phyloP scores from a whole-genome alignment of 2,113 vertebrate species.

The Pomatorhinus ruficollis region DNA sequence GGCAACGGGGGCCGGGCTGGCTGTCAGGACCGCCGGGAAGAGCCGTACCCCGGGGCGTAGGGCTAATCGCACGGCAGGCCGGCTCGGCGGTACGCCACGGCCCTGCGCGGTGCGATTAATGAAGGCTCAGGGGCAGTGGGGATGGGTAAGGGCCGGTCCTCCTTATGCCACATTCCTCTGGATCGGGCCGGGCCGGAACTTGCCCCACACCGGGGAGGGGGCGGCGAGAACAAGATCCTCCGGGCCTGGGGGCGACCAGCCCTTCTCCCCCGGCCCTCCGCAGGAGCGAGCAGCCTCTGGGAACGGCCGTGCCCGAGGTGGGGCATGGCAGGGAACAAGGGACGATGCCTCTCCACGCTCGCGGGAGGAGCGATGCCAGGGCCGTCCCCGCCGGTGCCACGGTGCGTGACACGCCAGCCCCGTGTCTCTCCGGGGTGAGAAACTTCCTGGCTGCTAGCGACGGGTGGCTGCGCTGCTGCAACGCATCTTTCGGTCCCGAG shows the following conservation, averaged over 20 bases:
- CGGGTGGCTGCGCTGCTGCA: not conserved
- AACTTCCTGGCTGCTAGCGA: not conserved
- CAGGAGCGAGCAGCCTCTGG: not conserved
- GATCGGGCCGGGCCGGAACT: not conserved
- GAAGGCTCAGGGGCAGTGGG: not conserved
- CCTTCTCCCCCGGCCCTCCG: no score
- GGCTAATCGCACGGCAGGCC: conserved; percentile 1
- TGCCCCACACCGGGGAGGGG: not conserved
- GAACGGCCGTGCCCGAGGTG: not conserved
- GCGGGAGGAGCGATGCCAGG: not conserved
- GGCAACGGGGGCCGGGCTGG: not conserved
- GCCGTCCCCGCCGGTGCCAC: not conserved
- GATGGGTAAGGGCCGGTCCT: not conserved
- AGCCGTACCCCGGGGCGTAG: not conserved
- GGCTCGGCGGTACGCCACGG: not conserved
- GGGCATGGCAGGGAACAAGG: not conserved
- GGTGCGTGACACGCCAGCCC: not conserved
- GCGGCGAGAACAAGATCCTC: not conserved
- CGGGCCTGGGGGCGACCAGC: not conserved
- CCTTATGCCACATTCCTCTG: not conserved
- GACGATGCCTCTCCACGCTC: not conserved
- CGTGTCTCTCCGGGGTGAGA: not conserved
- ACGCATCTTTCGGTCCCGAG: not conserved
- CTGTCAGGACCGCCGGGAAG: not conserved
- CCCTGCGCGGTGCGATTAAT: not conserved